Evolutionary conservation across 2,888 invertebrate genomes (phyloP), one percentile per base, ranked within the genome.

Genomic region (Euspilapteryx auroguttella): DNA sequence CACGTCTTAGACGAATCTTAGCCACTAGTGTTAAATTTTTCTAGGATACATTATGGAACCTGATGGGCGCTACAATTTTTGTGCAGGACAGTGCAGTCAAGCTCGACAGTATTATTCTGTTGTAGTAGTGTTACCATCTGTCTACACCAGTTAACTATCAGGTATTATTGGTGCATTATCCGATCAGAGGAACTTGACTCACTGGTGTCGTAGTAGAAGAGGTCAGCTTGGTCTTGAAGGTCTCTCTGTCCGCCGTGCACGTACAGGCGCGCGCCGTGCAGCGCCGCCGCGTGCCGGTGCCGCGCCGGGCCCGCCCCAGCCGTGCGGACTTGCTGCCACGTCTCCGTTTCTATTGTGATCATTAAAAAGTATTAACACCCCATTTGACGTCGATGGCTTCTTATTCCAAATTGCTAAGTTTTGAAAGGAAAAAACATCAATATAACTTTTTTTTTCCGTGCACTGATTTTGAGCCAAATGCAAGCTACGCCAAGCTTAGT

Each of bases 231-330:
- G 42, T 84, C 87, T 38, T 86, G 83, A 32, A 94, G 79, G 69
- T 92, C 90, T 36, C 86, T 86, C 86, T 89, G 89, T 0, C 94
- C 94, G 11, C 89, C 94, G 62, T 88, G 92, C 48, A 94, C 80
- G 84, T 89, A 93, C 79, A 94, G 87, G 3, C 83, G 79, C 39
- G 82, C 81, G 42, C 81, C 86, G 58, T 89, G 85, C 35, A 91
- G 69, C 25, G 89, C 85, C 2, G 89, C 88, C 0, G 89, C 87
- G 75, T 94, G 94, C 44, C 88, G 87, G 75, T 93, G 91, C 8
- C 92, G 79, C 21, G 87, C 82, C 27, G 87, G 83, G 36, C 75
- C 78, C 39, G 68, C 44, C 30, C 46, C 45, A n/a, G 36, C 36
- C 36, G 63, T 55, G 36, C 68, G 64, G 37, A 66, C 57, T 41